A percentile compares a stretch with the other conserved stretches of the same genome.
phyloP scores from a whole-genome alignment of 2,888 invertebrate species.

The Lithosia quadra region DNA sequence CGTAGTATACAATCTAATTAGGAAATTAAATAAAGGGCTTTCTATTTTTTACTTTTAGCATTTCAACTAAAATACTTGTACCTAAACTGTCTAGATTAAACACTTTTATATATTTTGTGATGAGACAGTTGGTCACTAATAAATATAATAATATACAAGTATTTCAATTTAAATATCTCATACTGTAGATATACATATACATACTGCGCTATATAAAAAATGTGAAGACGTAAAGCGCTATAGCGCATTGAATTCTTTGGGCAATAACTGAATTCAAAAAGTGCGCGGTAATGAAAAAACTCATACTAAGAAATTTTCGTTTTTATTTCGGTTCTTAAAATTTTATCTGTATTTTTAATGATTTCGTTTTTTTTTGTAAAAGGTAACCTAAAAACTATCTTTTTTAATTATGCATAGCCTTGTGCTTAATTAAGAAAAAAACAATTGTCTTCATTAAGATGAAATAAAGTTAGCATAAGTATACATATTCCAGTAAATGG shows the following conservation, averaged over 20 bases:
- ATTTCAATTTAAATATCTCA: not conserved
- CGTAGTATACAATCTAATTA: conserved; percentile 27
- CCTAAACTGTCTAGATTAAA: not conserved
- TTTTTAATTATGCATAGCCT: conserved; percentile 1
- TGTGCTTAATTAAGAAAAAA: conserved; percentile 4
- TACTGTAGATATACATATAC: too few relatives aligned
- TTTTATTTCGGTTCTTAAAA: not conserved
- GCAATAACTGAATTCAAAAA: not conserved
- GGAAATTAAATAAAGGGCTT: conserved; percentile 39
- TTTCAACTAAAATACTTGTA: not conserved
- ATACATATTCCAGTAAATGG: not conserved
- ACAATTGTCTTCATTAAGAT: conserved; percentile 1
- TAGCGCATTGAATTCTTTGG: too few relatives aligned
- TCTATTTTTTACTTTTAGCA: conserved; percentile 17
- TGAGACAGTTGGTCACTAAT: not conserved
- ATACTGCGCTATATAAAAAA: not conserved
- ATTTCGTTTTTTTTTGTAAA: not conserved
- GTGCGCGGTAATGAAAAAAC: not conserved
- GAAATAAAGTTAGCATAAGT: not conserved
- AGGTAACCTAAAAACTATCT: conserved; percentile 3
- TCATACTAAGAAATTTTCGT: not conserved
- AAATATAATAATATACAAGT: not conserved
- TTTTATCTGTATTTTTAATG: conserved; percentile 5
- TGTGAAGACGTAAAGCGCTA: not conserved
- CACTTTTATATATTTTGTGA: not conserved